Evolutionary conservation across 2,888 invertebrate genomes (phyloP).

Genomic region (Patella ulyssiponensis): DNA sequence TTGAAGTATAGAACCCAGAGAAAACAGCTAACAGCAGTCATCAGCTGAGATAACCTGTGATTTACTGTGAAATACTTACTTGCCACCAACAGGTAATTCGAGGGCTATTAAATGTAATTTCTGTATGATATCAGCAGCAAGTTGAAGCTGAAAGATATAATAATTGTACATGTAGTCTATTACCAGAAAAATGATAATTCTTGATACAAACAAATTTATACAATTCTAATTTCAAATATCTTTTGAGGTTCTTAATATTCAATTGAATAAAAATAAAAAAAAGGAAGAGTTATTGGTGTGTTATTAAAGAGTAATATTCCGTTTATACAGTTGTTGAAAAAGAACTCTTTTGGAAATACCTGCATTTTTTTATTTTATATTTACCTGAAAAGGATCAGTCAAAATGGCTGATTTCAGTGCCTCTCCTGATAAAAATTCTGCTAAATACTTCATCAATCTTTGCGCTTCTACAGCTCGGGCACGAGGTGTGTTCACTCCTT

Average conservation of each 20-base stretch:
- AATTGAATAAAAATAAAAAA: too few species aligned
- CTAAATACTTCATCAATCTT: slow-evolving; percentile 90
- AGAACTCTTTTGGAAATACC: too few species aligned
- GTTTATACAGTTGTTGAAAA: too few species aligned
- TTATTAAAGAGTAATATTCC: too few species aligned
- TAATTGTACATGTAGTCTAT: not conserved
- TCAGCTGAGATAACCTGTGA: not conserved
- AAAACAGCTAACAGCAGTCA: not conserved
- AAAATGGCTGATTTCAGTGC: slow-evolving; percentile 89
- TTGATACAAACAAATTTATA: too few species aligned
- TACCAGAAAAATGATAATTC: too few species aligned
- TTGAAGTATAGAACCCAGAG: not conserved
- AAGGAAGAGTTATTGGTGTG: too few species aligned
- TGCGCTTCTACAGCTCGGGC: slow-evolving; percentile 95
- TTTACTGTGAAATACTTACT: slow-evolving; percentile 72
- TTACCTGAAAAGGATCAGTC: slow-evolving; percentile 85
- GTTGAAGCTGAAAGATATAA: slow-evolving; percentile 79
- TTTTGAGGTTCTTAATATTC: too few species aligned
- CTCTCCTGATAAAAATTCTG: slow-evolving; percentile 90
- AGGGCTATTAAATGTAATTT: slow-evolving; percentile 95
- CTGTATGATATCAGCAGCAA: slow-evolving; percentile 97
- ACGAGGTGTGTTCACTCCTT: slow-evolving; percentile 94
- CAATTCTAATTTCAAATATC: too few species aligned
- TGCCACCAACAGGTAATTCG: slow-evolving; percentile 89
- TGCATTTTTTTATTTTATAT: too few species aligned